phyloP scores from a whole-genome alignment of 2,797 vertebrate genomes.

The Lophius americanus region DNA sequence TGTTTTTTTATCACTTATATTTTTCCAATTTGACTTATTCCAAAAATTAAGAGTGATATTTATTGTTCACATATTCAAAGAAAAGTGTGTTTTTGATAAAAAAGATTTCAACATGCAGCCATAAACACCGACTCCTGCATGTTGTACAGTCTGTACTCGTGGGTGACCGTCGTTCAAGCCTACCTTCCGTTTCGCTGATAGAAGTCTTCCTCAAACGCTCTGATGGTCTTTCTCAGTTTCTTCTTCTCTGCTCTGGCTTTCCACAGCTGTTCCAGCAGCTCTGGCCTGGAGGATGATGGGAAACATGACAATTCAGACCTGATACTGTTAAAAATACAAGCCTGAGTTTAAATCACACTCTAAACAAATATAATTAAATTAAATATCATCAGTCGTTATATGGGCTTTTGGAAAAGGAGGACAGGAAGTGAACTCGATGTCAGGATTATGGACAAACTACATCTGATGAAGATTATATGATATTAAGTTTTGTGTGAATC shows the following conservation, averaged over 20 bases:
- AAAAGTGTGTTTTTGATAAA: no score
- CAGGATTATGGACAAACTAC: no score
- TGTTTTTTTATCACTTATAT: no score
- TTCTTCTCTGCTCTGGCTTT: constrained; percentile 97
- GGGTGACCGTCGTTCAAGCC: constrained; percentile 24
- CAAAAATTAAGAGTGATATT: no score
- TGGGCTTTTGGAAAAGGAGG: neutral
- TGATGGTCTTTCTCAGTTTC: constrained; percentile 92
- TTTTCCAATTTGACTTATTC: no score
- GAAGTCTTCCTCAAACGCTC: constrained; percentile 95
- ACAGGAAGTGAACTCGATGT: constrained; percentile 14
- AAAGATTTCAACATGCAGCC: no score
- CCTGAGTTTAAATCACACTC: neutral
- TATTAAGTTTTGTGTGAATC: no score
- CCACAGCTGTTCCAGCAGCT: constrained; percentile 98
- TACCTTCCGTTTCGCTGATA: constrained; percentile 97
- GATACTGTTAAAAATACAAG: neutral
- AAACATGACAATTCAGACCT: constrained; percentile 7
- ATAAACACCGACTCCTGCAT: no score
- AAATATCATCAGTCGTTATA: neutral
- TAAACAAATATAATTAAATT: no score
- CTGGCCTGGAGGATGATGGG: constrained; percentile 85
- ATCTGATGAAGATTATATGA: no score
- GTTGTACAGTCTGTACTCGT: no score
- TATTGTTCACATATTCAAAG: no score